Evolutionary conservation across 2,888 invertebrate species (phyloP).

Genomic region (Polyommatus icarus): DNA sequence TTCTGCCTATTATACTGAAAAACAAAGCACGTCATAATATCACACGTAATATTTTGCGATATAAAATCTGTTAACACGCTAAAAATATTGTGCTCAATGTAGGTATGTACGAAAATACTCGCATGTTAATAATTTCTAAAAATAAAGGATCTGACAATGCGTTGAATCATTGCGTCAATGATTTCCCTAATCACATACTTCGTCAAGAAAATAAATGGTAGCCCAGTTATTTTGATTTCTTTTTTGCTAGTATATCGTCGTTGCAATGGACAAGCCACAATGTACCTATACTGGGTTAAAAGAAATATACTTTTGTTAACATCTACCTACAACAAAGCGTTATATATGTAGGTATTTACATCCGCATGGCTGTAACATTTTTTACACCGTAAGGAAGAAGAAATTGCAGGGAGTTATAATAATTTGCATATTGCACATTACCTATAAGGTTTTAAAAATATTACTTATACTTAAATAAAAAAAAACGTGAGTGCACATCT

Average conservation of each 20-base stretch:
- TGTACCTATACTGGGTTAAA: background rate
- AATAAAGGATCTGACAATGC: constrained; percentile 37
- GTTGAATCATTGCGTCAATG: constrained; percentile 39
- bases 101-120: background rate
- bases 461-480: too few species aligned
- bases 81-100: background rate
- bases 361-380: too few species aligned
- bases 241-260: background rate
- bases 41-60: background rate
- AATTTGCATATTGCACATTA: too few species aligned
- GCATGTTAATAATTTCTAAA: constrained; percentile 41
- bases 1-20: too few species aligned
- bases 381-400: too few species aligned
- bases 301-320: background rate
- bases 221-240: background rate
- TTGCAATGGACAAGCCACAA: background rate
- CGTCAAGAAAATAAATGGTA: constrained; percentile 14
- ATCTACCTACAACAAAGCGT: too few species aligned
- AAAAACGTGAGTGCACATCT: too few species aligned
- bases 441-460: too few species aligned
- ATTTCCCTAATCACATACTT: constrained; percentile 24
- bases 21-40: too few species aligned
- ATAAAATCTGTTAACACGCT: constrained; percentile 24
- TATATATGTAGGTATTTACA: too few species aligned
- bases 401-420: too few species aligned